Base-by-base conservation (phyloP, 2,888 invertebrate species). In the Cyclophora albipunctata region DNA sequence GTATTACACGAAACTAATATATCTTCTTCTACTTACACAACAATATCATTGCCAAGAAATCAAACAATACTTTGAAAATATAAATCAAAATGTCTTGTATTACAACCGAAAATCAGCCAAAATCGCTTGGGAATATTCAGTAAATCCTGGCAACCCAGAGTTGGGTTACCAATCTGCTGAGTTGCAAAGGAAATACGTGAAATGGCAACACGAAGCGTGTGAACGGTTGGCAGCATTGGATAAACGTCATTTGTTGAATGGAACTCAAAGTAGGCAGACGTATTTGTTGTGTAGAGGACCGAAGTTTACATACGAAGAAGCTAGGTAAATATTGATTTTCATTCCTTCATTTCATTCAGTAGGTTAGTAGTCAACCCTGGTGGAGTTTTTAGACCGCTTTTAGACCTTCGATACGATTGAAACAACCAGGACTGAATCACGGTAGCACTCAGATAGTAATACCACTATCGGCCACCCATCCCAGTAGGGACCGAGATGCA, bases 231-330 rank as follows among this genome's bases (percentile, higher is more conserved):
- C 63, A 51, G 54, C 56, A 54, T 55, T 84, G 45, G 62, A 62
- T 42, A 60, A 63, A 3, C 56, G 49, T 50, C 64, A 75, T 49
- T 66, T 71, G 55, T 53, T 86, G 35, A 82, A 82, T 47, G 59
- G 47, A 33, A 78, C 74, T 34, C 89, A 91, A 56, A 67, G 66
- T 45, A 80, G 92, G 53, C 91, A 91, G 81, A 71, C 90, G 47
- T 90, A 90, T 75, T 73, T 93, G 6, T 62, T 93, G 43, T 94
- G 93, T 63, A 81, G 91, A 60, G 93, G 93, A 43, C 91, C 92
- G 0, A 89, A 81, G 49, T 92, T 87, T 66, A 89, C 87, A 3
- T 76, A 81, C 45, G 69, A 84, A 46, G 90, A 92, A 68, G 85
- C 90, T 5, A 85, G 89, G 92, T 92, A 73, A 62, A 70, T 69